A percentile compares a stretch with the other conserved stretches of the same genome.
Evolutionary conservation across 1,140 invertebrate genomes (phyloP).

Genomic region (Hyphantria cunea): DNA sequence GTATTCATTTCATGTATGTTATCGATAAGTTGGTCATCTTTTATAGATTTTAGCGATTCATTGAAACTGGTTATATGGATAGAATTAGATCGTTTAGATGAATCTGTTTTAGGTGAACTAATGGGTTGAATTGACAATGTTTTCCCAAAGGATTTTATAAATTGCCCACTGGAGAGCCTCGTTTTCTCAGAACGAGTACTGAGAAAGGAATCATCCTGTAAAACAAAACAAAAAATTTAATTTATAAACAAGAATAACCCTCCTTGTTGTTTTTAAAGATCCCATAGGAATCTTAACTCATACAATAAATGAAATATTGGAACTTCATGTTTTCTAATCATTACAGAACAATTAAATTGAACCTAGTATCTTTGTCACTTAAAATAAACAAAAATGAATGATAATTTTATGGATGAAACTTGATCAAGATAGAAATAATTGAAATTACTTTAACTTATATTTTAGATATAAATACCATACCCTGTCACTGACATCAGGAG

Average conservation of each 20-base stretch:
- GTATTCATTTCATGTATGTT: slow-evolving; percentile 57
- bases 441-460: too few species aligned
- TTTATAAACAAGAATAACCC: too few species aligned
- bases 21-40: slow-evolving; percentile 14
- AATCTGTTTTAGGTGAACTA: slow-evolving; percentile 59
- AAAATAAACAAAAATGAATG: too few species aligned
- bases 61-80: slow-evolving; percentile 32
- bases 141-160: slow-evolving; percentile 52
- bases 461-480: slow-evolving; percentile 36
- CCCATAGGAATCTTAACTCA: too few species aligned
- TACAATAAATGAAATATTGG: too few species aligned
- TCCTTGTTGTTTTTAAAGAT: too few species aligned
- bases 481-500: slow-evolving; percentile 68
- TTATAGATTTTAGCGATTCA: slow-evolving; percentile 31
- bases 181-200: slow-evolving; percentile 47
- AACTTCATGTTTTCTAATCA: too few species aligned
- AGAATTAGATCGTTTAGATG: slow-evolving; percentile 57
- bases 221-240: slow-evolving; percentile 27
- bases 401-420: too few species aligned
- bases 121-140: slow-evolving; percentile 49
- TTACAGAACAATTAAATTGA: too few species aligned
- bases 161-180: slow-evolving; percentile 45
- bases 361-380: too few species aligned
- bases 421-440: too few species aligned
- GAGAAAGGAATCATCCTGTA: slow-evolving; percentile 69